Percentiles rank a stretch among this genome's conserved stretches.
These are phyloP conservation scores for Gasterosteus aculeatus DNA, from an alignment of 2,113 vertebrate genomes.

Conservation along the genomic window DNA sequence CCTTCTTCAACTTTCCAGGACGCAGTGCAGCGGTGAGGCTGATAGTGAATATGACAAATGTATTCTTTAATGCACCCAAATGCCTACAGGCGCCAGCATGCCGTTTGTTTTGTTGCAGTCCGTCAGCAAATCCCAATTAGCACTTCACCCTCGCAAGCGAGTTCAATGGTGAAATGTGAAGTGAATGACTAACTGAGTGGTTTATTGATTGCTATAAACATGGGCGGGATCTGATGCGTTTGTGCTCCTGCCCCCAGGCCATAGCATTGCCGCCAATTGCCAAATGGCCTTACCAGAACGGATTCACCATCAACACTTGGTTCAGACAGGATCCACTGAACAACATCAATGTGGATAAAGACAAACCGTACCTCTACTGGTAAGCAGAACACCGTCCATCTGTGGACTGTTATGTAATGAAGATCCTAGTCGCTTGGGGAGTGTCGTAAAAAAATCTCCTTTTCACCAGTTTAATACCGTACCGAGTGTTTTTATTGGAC, in stretches of 20 bases:
- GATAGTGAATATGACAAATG: not conserved
- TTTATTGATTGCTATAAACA: conserved; percentile 22
- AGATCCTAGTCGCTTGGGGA: not conserved
- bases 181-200: conserved; percentile 14
- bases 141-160: not conserved
- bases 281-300: conserved; percentile 99
- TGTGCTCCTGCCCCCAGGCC: conserved; percentile 80
- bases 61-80: not conserved
- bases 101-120: conserved; percentile 8
- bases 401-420: not conserved
- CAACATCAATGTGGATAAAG: conserved; percentile 99
- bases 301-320: conserved; percentile 99
- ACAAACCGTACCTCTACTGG: conserved; percentile 99
- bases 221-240: conserved; percentile 14
- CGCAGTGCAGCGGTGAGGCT: conserved; percentile 96
- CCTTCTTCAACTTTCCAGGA: conserved; percentile 99
- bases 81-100: not conserved
- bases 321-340: conserved; percentile 99
- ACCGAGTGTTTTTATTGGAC: not conserved
- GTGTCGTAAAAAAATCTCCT: not conserved
- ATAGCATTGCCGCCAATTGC: conserved; percentile 99
- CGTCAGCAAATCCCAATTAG: conserved; percentile 25
- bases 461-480: not conserved
- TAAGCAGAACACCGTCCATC: conserved; percentile 75
- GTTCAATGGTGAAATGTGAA: conserved; percentile 10